Percentiles rank a stretch among this genome's conserved stretches.
These are phyloP conservation scores for Cheilosia vulpina DNA, from an alignment of 2,888 invertebrate genomes.

Conservation along the genomic window DNA sequence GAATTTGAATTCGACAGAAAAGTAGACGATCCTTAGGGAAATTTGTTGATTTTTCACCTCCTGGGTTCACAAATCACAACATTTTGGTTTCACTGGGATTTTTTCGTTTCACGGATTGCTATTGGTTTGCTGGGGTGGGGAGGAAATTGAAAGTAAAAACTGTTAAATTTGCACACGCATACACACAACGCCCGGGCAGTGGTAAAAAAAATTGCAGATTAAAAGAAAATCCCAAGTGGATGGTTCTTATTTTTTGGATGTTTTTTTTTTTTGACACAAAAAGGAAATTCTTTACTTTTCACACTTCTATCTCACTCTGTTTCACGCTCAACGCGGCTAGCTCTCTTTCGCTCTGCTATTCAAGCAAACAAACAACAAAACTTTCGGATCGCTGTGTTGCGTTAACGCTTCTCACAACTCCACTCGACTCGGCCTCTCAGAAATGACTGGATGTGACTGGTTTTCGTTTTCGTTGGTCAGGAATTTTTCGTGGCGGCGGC, in stretches of 20 bases:
- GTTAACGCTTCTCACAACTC: constrained; percentile 72
- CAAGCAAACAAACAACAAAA: constrained; percentile 74
- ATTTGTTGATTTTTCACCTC: constrained; percentile 46
- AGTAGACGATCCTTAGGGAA: constrained; percentile 50
- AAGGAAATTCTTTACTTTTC: constrained; percentile 59
- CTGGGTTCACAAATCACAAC: constrained; percentile 60
- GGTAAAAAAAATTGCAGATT: constrained; percentile 48
- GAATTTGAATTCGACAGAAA: constrained; percentile 42
- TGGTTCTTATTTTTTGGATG: constrained; percentile 7
- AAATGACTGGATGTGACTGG: constrained; percentile 71
- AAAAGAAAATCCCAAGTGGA: constrained; percentile 50
- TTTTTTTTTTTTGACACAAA: constrained; percentile 44
- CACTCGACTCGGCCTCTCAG: constrained; percentile 75
- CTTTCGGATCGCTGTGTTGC: constrained; percentile 76
- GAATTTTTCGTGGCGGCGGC: constrained; percentile 52
- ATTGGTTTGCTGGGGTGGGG: constrained; percentile 2
- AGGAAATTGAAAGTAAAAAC: constrained; percentile 60
- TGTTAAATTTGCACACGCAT: constrained; percentile 61
- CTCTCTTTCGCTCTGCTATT: constrained; percentile 59
- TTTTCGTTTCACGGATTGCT: background rate
- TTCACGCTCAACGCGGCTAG: constrained; percentile 61
- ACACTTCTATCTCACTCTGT: constrained; percentile 65
- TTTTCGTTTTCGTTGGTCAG: constrained; percentile 71
- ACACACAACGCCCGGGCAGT: constrained; percentile 67
- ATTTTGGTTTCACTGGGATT: constrained; percentile 63